A percentile compares a stretch with the other conserved stretches of the same genome.
phyloP scores from a whole-genome alignment of 2,888 invertebrate genomes.

The Masnerella sp. region DNA sequence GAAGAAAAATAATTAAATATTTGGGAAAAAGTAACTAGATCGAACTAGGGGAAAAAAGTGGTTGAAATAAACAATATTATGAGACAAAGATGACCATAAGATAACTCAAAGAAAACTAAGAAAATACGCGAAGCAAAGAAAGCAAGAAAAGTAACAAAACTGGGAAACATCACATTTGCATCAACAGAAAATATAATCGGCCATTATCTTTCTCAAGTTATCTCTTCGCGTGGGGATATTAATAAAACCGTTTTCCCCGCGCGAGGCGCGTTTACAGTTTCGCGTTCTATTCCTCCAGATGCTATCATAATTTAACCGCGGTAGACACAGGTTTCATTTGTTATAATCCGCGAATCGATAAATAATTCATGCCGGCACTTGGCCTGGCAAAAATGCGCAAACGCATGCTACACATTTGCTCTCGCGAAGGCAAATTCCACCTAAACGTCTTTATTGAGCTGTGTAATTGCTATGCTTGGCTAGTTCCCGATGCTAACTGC shows the following conservation, averaged over 20 bases:
- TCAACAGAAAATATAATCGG: no score
- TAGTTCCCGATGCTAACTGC: constrained; percentile 8
- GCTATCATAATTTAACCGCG: constrained; percentile 18
- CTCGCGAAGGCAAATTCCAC: constrained; percentile 24
- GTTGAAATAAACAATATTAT: no score
- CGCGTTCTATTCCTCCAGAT: constrained; percentile 12
- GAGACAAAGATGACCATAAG: no score
- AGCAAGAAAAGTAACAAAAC: no score
- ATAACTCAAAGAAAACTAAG: no score
- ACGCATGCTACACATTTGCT: constrained; percentile 23
- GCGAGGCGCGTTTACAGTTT: neutral
- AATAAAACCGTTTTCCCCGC: neutral
- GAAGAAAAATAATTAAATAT: no score
- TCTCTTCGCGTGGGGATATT: no score
- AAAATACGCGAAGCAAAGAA: no score
- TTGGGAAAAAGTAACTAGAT: no score
- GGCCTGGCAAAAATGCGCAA: constrained; percentile 19
- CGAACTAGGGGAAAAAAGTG: no score
- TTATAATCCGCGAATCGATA: constrained; percentile 35
- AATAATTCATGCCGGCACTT: constrained; percentile 46
- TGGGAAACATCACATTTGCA: no score
- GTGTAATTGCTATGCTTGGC: constrained; percentile 32
- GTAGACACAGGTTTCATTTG: constrained; percentile 37
- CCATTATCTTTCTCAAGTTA: neutral
- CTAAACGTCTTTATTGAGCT: constrained; percentile 32